A percentile compares a stretch with the other conserved stretches of the same genome.
These are phyloP conservation scores for Hyposoter didymator DNA, from an alignment of 2,888 invertebrate genomes.

Conservation along the genomic window DNA sequence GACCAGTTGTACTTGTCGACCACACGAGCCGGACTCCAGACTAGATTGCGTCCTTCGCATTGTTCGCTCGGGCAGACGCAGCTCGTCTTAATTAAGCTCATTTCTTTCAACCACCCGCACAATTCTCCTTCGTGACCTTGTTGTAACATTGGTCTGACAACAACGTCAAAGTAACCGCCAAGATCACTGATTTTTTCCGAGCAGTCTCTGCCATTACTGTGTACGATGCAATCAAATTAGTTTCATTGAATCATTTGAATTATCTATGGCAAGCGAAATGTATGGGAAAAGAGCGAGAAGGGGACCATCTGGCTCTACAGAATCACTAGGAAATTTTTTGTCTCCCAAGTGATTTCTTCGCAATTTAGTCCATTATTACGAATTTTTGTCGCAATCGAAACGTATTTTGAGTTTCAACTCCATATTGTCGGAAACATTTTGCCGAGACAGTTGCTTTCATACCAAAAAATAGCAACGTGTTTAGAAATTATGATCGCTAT, in stretches of 20 bases:
- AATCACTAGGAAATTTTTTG: too few species aligned
- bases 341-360: too few species aligned
- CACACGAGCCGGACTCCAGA: conserved; percentile 85
- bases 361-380: too few species aligned
- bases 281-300: background rate
- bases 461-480: too few species aligned
- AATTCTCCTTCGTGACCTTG: conserved; percentile 86
- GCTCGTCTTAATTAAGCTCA: conserved; percentile 84
- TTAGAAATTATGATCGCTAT: too few species aligned
- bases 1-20: conserved; percentile 86
- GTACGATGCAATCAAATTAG: background rate
- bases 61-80: conserved; percentile 81
- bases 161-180: conserved; percentile 84
- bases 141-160: conserved; percentile 85
- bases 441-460: too few species aligned
- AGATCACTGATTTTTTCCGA: conserved; percentile 76
- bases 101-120: conserved; percentile 85
- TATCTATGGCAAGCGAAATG: conserved; percentile 18
- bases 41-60: conserved; percentile 84
- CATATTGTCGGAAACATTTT: too few species aligned
- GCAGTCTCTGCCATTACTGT: conserved; percentile 70
- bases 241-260: background rate
- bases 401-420: too few species aligned
- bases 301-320: too few species aligned
- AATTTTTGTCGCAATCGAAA: too few species aligned